phyloP scores from a whole-genome alignment of 1,140 invertebrate genomes.

The Brachystomella parvula region DNA sequence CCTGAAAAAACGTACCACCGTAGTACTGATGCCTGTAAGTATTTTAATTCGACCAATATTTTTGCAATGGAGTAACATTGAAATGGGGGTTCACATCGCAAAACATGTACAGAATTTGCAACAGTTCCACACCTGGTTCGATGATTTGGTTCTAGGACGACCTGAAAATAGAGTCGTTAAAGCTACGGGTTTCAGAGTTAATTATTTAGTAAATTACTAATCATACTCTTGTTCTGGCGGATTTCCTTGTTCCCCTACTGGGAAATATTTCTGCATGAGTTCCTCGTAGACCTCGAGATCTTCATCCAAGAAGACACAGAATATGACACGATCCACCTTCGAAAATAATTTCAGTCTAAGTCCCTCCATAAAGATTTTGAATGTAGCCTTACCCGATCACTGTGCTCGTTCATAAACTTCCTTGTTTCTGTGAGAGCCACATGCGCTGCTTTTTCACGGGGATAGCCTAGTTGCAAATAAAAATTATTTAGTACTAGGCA shows the following conservation, averaged over 20 bases:
- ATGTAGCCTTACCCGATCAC: constrained; percentile 40
- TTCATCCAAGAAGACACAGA: constrained; percentile 64
- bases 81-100: no score
- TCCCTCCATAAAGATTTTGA: background rate
- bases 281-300: constrained; percentile 68
- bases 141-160: no score
- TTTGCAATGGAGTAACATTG: no score
- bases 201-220: background rate
- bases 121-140: no score
- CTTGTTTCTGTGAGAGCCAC: constrained; percentile 61
- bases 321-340: constrained; percentile 66
- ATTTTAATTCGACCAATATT: no score
- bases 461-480: constrained; percentile 55
- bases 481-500: background rate
- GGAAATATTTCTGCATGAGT: constrained; percentile 17
- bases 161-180: no score
- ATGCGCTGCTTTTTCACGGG: constrained; percentile 62
- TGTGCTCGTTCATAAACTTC: constrained; percentile 57
- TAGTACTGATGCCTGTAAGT: no score
- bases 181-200: background rate
- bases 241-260: background rate
- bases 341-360: constrained; percentile 39
- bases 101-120: no score
- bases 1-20: no score
- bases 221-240: background rate